Evolutionary conservation across 2,888 invertebrate genomes (phyloP).

Genomic region (Hipparchia semele): DNA sequence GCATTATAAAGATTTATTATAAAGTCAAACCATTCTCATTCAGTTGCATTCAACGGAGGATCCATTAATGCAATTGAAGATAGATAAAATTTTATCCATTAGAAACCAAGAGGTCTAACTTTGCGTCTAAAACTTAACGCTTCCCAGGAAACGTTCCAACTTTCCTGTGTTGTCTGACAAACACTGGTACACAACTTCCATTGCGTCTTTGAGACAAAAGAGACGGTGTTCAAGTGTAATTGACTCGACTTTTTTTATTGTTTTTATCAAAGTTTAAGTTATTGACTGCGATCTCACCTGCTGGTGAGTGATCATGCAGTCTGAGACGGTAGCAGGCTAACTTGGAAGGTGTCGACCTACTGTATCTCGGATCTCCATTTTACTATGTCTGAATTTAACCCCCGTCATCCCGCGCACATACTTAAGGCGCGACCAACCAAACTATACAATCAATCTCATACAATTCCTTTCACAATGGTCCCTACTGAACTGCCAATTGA

Average conservation of each 20-base stretch:
- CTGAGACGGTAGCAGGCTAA: no score
- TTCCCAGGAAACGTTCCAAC: not conserved
- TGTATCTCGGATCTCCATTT: no score
- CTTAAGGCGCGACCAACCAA: no score
- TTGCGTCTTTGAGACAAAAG: not conserved
- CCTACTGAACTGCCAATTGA: not conserved
- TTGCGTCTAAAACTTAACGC: conserved; percentile 9
- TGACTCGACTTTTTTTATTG: no score
- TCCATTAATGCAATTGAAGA: not conserved
- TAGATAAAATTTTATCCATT: conserved; percentile 11
- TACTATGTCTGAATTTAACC: no score
- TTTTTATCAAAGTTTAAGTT: no score
- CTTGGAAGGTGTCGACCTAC: no score
- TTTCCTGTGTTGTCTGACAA: not conserved
- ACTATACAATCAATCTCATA: no score
- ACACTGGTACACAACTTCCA: not conserved
- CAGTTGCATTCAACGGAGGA: not conserved
- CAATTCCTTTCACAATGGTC: no score
- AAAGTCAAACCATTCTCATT: not conserved
- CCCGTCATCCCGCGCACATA: no score
- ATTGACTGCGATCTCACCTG: no score
- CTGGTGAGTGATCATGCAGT: no score
- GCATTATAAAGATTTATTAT: not conserved
- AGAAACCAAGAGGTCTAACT: conserved; percentile 1
- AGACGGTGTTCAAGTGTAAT: not conserved